phyloP scores from a whole-genome alignment of 1,140 invertebrate genomes.

The Drosophila leontia region DNA sequence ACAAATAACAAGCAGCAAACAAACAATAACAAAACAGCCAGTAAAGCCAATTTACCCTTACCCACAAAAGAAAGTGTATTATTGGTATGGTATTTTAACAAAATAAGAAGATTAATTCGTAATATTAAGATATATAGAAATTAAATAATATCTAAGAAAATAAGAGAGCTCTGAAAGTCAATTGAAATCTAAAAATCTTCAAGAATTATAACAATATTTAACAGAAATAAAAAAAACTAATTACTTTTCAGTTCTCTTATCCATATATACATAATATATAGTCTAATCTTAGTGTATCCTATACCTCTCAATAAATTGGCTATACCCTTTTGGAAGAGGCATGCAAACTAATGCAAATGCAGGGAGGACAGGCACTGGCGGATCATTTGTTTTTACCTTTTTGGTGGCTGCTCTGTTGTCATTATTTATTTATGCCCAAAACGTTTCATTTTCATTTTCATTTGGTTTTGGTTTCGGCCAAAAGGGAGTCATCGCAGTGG shows the following conservation, averaged over 20 bases:
- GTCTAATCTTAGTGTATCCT: neutral
- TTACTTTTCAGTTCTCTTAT: fast-evolving
- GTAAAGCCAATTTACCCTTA: slow-evolving; percentile 48
- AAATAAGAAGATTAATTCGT: neutral
- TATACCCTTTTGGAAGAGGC: slow-evolving; percentile 21
- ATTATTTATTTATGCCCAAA: slow-evolving; percentile 82
- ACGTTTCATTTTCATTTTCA: slow-evolving; percentile 79
- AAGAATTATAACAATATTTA: neutral
- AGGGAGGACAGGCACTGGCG: slow-evolving; percentile 39
- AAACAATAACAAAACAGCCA: slow-evolving; percentile 44
- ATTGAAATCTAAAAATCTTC: neutral
- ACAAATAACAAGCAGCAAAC: slow-evolving; percentile 50
- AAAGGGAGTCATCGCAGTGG: slow-evolving; percentile 66
- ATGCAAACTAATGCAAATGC: slow-evolving; percentile 58
- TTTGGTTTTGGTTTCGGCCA: slow-evolving; percentile 66
- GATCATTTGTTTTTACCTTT: slow-evolving; percentile 81
- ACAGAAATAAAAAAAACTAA: fast-evolving
- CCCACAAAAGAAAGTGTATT: slow-evolving; percentile 5
- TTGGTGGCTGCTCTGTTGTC: slow-evolving; percentile 68
- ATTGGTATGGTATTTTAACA: neutral
- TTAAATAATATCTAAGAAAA: neutral
- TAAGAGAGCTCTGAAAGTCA: no score
- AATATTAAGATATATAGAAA: no score
- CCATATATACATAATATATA: no score
- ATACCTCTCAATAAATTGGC: neutral